Conservation (phyloP, 2,888 invertebrate genomes). For the Mimas tiliae region DNA sequence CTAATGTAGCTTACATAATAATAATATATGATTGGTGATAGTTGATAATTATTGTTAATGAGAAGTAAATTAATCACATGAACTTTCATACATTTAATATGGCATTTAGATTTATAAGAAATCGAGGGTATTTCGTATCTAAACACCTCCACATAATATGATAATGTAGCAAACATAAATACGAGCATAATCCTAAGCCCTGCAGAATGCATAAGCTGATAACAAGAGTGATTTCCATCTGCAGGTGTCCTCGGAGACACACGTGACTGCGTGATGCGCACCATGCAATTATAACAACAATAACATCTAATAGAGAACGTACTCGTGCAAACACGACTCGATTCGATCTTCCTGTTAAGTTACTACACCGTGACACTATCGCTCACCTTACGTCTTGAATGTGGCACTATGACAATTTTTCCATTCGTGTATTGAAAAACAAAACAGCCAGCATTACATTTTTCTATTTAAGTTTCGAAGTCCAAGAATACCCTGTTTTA, state of each 20-base stretch:
- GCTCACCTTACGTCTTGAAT: neutral
- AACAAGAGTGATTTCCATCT: slow-evolving; percentile 9
- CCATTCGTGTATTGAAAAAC: neutral
- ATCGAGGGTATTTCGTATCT: too few relatives aligned
- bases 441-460: neutral
- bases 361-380: slow-evolving; percentile 18
- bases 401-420: neutral
- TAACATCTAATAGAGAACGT: slow-evolving; percentile 36
- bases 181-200: neutral
- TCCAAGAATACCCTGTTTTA: neutral
- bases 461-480: neutral
- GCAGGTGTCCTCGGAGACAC: slow-evolving; percentile 48
- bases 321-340: slow-evolving; percentile 19
- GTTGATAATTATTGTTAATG: too few relatives aligned
- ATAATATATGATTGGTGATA: too few relatives aligned
- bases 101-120: too few relatives aligned
- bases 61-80: too few relatives aligned
- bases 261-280: slow-evolving; percentile 58
- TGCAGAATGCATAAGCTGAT: neutral
- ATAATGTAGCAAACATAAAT: too few relatives aligned
- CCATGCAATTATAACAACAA: slow-evolving; percentile 59
- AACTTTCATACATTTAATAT: too few relatives aligned
- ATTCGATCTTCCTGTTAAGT: slow-evolving; percentile 17
- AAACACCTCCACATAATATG: too few relatives aligned
- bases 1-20: too few relatives aligned